Evolutionary conservation across 2,888 invertebrate genomes (phyloP).

Genomic region (Phalera bucephala): DNA sequence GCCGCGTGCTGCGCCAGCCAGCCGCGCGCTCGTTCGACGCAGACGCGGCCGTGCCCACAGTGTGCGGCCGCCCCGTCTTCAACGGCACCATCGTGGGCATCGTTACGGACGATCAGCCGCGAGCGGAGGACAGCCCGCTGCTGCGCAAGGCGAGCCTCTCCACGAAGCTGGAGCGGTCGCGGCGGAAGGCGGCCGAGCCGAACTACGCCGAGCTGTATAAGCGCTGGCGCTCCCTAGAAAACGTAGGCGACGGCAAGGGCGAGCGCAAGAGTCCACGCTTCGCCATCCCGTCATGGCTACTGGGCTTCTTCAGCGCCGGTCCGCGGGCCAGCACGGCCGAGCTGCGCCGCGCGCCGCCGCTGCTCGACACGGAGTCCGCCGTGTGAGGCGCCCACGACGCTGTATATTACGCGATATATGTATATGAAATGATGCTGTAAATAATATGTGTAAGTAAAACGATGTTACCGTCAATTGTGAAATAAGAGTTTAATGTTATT

Average conservation of each 20-base stretch:
- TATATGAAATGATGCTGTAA: constrained; percentile 75
- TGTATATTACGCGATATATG: constrained; percentile 46
- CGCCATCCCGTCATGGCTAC: constrained; percentile 88
- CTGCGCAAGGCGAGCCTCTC: constrained; percentile 69
- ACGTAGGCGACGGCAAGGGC: constrained; percentile 74
- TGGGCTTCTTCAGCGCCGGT: constrained; percentile 87
- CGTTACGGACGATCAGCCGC: constrained; percentile 57
- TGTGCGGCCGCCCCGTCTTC: constrained; percentile 64
- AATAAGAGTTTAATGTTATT: constrained; percentile 83
- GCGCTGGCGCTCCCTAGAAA: constrained; percentile 91
- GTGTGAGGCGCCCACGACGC: constrained; percentile 48
- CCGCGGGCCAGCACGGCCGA: constrained; percentile 84
- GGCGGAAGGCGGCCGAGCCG: constrained; percentile 64
- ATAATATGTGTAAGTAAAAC: constrained; percentile 82
- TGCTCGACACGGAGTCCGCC: constrained; percentile 76
- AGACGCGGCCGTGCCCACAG: constrained; percentile 53
- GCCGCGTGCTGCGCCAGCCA: constrained; percentile 45
- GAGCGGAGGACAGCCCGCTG: constrained; percentile 72
- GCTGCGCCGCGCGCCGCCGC: constrained; percentile 69
- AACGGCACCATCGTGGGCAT: constrained; percentile 71
- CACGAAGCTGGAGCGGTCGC: constrained; percentile 62
- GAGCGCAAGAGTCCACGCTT: constrained; percentile 85
- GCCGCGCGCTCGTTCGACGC: constrained; percentile 64
- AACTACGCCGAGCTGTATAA: constrained; percentile 83
- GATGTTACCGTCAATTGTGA: constrained; percentile 83